Evolutionary conservation across 2,113 vertebrate genomes (phyloP), one percentile per base, ranked within the genome.

Genomic region (Malurus cyaneus): DNA sequence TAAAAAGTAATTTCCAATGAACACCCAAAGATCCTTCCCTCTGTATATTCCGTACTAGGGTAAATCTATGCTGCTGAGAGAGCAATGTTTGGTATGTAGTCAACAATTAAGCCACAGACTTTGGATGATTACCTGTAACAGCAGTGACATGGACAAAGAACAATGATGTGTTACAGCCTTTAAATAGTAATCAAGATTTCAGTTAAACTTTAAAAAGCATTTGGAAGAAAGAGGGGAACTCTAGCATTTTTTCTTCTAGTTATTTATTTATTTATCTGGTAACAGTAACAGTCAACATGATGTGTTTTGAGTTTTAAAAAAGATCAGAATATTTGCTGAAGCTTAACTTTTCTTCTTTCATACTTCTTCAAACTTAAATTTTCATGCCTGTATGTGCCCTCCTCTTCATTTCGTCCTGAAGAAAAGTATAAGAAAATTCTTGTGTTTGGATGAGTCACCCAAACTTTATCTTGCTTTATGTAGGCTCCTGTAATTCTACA

Each of bases 201-300:
- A 82, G 92, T 93, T 92, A 94, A 96, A 83, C 56, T 93, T 95
- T 92, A 96, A 89, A 86, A 56, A 83, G 12, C 26, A 57, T 49
- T 73, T 12, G 5, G 28, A 87, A 87, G 34, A 78, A 92, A 79
- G 66, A 12, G 15, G 47, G 29, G 31, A 79, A 80, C 14, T 52
- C 69, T 7, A 47, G n/a, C 21, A 49, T 41, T 91, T 91, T 84
- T 54, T 39, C 52, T 91, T 80, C 28, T 41, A 83, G 26, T 76
- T 88, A 80, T 32, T 95, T 86, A 91, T 32, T 95, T 86, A 91
- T 90, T 88, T 92, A 74, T 79, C 84, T 79, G 34, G 39, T 56
- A 85, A 80, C 12, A 61, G 14, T 57, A 66, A 74, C 24, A 83
- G 17, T 41, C 47, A 94, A 77, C 19, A 65, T 36, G 49, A 53